Evolutionary conservation across 2,888 invertebrate species (phyloP), one percentile per base, ranked within the genome.

Genomic region (Andrena praecox): DNA sequence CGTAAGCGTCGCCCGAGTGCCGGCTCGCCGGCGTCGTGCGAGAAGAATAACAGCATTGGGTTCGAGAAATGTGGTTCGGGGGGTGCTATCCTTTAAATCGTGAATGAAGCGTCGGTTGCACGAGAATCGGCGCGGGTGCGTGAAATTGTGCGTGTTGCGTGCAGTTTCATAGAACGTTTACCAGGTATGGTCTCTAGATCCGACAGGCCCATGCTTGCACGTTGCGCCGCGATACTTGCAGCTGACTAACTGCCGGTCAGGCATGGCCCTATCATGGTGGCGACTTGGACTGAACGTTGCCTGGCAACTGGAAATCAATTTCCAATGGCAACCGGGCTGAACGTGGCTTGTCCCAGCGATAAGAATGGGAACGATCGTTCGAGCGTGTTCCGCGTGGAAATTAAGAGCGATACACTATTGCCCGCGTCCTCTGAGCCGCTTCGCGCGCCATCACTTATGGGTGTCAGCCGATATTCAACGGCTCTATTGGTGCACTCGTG

Each of bases 271-370:
- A 89, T 88, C 90, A 85, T 89, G 88, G 88, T 90, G 85, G 90
- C 82, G 88, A 89, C 89, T 91, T 90, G 85, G 89, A 91, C 86
- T 82, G 80, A 79, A 82, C 85, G 92, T 92, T 92, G 90, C 92
- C 80, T 85, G 78, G 92, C 91, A 90, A 92, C 92, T 88, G 79
- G 91, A 92, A 92, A 92, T 92, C 92, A 92, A 92, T 92, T 92
- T 87, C 85, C 85, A 91, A 91, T 86, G 80, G 85, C 80, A 88
- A 89, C 87, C 78, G 76, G 77, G 77, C 73, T 60, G 60, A 60
- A 76, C 73, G 59, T 60, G 69, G 69, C 67, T 42, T 60, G 78
- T 82, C 79, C 54, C 71, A 35, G 72, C 68, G 78, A 83, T 82
- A 74, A 74, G 84, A 89, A 89, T 72, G 71, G 59, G 77, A 74